Conservation (phyloP, 2,888 invertebrate species). For the Pristionchus exspectatus region DNA sequence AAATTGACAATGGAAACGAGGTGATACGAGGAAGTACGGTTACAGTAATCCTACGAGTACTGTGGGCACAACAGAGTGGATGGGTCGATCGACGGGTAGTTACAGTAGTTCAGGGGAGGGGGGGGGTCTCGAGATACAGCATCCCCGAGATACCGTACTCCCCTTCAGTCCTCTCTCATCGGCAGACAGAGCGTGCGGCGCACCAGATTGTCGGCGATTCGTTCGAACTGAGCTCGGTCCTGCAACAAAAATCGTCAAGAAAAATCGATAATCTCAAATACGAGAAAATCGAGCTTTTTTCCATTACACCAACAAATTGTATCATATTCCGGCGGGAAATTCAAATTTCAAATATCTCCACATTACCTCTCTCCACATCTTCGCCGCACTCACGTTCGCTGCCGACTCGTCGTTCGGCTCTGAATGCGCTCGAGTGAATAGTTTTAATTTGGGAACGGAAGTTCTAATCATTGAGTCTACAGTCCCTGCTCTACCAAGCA, state of each 20-base stretch:
- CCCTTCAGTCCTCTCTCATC: constrained; percentile 39
- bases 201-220: constrained; percentile 92
- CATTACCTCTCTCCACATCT: constrained; percentile 54
- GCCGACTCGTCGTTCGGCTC: constrained; percentile 99
- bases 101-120: not conserved
- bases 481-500: no score
- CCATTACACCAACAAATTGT: not conserved
- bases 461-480: no score
- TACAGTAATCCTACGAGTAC: not conserved
- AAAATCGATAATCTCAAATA: not conserved
- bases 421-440: constrained; percentile 75
- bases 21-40: not conserved
- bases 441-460: no score
- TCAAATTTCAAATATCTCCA: not conserved
- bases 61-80: not conserved
- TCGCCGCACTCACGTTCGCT: constrained; percentile 94
- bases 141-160: not conserved
- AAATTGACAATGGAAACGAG: not conserved
- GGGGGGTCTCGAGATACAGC: not conserved
- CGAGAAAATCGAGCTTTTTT: not conserved
- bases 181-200: constrained; percentile 53
- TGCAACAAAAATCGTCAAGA: constrained; percentile 82
- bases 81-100: not conserved
- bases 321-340: not conserved
- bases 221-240: constrained; percentile 92